These are phyloP conservation scores for Oedothorax gibbosus DNA, from an alignment of 1,140 invertebrate genomes.

Conservation along the genomic window DNA sequence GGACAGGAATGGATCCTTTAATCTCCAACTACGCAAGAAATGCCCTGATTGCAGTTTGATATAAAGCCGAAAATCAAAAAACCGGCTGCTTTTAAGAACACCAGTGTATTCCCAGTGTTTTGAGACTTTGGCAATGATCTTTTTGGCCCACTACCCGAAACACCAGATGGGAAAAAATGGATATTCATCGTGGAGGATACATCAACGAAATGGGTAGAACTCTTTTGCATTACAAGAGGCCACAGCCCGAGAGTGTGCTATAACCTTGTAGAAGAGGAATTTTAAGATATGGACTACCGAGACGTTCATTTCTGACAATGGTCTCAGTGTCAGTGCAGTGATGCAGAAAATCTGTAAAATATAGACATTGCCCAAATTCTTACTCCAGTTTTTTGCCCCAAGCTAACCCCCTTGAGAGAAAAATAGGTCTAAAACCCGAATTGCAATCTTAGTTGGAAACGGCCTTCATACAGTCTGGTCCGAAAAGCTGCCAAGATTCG, in stretches of 20 bases:
- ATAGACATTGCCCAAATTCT: not conserved
- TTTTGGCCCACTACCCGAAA: conserved; percentile 22
- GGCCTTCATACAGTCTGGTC: no score
- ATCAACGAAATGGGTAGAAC: conserved; percentile 50
- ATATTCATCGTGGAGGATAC: no score
- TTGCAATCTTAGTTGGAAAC: no score
- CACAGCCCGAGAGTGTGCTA: not conserved
- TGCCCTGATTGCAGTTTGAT: not conserved
- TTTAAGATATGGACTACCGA: conserved; percentile 13
- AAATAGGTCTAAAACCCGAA: not conserved
- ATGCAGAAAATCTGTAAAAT: not conserved
- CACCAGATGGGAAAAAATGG: not conserved
- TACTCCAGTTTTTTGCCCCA: conserved; percentile 3
- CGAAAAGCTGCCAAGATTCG: conserved; percentile 8
- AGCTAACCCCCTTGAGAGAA: conserved; percentile 5
- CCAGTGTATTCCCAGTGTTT: not conserved
- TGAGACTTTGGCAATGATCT: conserved; percentile 9
- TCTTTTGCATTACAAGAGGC: not conserved
- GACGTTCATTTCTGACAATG: conserved; percentile 36
- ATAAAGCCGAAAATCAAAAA: not conserved
- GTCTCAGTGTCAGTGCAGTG: conserved; percentile 5
- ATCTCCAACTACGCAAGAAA: not conserved
- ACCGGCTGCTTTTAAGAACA: not conserved
- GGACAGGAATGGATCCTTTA: not conserved
- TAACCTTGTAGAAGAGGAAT: conserved; percentile 26